A percentile compares a stretch with the other conserved stretches of the same genome.
phyloP scores from a whole-genome alignment of 2,113 vertebrate species.

The Smithornis capensis region DNA sequence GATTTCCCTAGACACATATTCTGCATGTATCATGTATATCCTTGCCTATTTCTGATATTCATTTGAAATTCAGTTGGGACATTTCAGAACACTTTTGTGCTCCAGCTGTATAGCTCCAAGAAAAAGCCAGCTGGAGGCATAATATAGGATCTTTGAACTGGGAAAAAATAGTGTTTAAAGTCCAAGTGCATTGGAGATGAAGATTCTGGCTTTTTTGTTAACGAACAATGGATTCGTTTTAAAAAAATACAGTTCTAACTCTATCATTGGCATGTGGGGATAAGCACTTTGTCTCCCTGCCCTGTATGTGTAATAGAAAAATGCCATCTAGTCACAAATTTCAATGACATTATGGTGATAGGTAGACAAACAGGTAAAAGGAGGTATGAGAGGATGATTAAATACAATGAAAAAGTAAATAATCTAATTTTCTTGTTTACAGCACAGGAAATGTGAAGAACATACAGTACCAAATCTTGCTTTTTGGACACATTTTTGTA shows the following conservation, averaged over 20 bases:
- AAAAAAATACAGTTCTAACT: not conserved
- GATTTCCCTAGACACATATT: constrained; percentile 59
- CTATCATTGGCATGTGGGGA: not conserved
- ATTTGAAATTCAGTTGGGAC: constrained; percentile 64
- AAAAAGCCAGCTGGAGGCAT: constrained; percentile 40
- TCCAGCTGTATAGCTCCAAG: constrained; percentile 40
- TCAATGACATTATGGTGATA: not conserved
- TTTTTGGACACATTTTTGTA: not conserved
- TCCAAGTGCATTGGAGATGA: not conserved
- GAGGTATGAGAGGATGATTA: not conserved
- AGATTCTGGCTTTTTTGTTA: not conserved
- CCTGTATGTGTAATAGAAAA: not conserved
- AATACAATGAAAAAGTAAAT: not conserved
- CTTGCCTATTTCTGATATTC: constrained; percentile 59
- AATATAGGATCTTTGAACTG: not conserved
- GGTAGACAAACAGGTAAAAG: not conserved
- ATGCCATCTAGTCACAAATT: not conserved
- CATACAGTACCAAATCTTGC: not conserved
- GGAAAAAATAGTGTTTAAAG: not conserved
- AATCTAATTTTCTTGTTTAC: not conserved
- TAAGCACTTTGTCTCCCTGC: not conserved
- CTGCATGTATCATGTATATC: constrained; percentile 58
- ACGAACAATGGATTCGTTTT: not conserved
- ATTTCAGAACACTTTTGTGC: constrained; percentile 39
- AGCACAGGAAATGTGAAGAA: not conserved